These are phyloP conservation scores for Blera fallax DNA, from an alignment of 2,888 invertebrate genomes.

Conservation along the genomic window DNA sequence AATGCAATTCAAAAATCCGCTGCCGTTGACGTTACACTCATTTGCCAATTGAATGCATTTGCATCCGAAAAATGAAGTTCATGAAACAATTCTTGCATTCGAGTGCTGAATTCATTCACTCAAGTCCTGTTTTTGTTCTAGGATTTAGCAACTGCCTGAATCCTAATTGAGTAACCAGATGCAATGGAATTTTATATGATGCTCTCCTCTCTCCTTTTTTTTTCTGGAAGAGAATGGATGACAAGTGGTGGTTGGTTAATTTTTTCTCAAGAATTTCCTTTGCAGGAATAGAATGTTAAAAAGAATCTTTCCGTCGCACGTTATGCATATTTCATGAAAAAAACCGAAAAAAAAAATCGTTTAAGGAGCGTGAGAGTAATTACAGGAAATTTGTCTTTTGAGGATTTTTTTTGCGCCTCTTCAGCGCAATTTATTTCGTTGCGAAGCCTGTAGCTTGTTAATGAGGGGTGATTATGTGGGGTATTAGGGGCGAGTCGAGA, in stretches of 20 bases:
- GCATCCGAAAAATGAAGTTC: slow-evolving; percentile 5
- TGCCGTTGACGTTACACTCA: not conserved
- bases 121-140: not conserved
- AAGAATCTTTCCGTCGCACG: not conserved
- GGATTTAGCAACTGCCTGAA: not conserved
- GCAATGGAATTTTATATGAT: not conserved
- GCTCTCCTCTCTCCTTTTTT: not conserved
- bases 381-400: slow-evolving; percentile 30
- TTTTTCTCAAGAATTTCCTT: not conserved
- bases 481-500: not conserved
- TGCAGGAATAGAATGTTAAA: not conserved
- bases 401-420: not conserved
- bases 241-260: not conserved
- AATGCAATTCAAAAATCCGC: slow-evolving; percentile 5
- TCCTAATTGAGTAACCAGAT: slow-evolving; percentile 33
- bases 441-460: not conserved
- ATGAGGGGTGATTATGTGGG: slow-evolving; percentile 15
- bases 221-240: not conserved
- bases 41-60: not conserved
- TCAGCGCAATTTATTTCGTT: not conserved
- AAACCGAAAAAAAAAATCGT: not conserved
- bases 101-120: not conserved
- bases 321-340: slow-evolving; percentile 7
- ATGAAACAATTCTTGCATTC: not conserved
- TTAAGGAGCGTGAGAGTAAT: slow-evolving; percentile 8